Conservation (phyloP, 2,113 vertebrate species). For the Rhinichthys klamathensis region DNA sequence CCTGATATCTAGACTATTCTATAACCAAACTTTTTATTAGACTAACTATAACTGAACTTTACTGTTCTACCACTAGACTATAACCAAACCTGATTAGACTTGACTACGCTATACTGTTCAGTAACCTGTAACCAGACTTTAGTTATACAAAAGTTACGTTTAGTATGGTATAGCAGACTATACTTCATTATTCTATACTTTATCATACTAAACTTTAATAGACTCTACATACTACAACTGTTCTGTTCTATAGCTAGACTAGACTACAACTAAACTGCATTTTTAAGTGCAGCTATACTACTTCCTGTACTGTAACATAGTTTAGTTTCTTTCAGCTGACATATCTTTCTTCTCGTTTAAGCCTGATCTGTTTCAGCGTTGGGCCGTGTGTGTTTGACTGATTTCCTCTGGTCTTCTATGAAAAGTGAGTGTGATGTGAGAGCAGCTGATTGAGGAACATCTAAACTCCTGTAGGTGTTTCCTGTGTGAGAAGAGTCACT, state of each 20-base stretch:
- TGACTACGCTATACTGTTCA: neutral
- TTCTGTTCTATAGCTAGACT: neutral
- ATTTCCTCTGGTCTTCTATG: neutral
- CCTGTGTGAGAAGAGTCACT: constrained; percentile 70
- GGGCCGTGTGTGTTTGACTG: constrained; percentile 1
- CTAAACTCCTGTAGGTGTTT: constrained; percentile 67
- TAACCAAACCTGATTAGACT: neutral
- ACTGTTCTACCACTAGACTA: neutral
- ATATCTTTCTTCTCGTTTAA: neutral
- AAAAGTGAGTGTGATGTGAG: constrained; percentile 28
- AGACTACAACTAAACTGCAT: neutral
- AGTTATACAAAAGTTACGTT: no score
- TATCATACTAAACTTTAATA: neutral
- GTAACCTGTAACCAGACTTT: neutral
- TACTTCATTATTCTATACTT: neutral
- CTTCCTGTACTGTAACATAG: neutral
- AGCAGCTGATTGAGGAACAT: constrained; percentile 57
- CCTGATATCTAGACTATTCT: no score
- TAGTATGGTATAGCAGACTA: no score
- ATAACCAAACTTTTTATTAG: neutral
- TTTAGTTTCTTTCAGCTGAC: neutral
- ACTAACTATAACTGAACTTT: neutral
- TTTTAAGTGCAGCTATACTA: neutral
- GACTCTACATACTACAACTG: no score
- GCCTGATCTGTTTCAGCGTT: neutral